A percentile compares a stretch with the other conserved stretches of the same genome.
Evolutionary conservation across 2,113 vertebrate genomes (phyloP).

Genomic region (Poeciliopsis turrubarensis): DNA sequence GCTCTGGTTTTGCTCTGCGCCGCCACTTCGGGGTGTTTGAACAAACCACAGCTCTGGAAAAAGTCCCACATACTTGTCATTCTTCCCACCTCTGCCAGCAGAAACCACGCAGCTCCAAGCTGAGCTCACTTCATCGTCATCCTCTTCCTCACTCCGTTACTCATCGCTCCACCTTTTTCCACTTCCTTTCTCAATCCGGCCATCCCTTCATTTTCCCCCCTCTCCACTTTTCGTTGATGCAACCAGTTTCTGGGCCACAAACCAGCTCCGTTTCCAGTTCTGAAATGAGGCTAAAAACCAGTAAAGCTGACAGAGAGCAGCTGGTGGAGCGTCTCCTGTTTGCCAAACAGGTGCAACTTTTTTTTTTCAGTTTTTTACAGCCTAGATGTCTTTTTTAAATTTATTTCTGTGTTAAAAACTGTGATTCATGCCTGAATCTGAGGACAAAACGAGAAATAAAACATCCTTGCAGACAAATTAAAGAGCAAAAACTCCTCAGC

Average conservation of each 20-base stretch:
- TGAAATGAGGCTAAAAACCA: not conserved
- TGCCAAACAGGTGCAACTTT: not conserved
- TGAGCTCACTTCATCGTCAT: conserved; percentile 5
- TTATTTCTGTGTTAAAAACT: not conserved
- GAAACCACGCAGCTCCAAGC: conserved; percentile 17
- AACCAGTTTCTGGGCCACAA: conserved; percentile 26
- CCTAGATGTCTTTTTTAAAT: not conserved
- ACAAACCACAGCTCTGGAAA: conserved; percentile 77
- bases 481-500: too few species aligned
- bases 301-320: not conserved
- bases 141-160: conserved; percentile 34
- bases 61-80: conserved; percentile 81
- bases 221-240: conserved; percentile 8
- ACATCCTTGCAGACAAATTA: too few species aligned
- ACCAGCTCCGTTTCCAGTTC: conserved; percentile 31
- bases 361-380: not conserved
- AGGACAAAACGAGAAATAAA: not conserved
- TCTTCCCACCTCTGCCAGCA: conserved; percentile 69
- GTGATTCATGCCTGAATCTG: not conserved
- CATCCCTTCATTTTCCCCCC: conserved; percentile 5
- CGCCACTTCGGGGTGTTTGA: conserved; percentile 35
- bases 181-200: not conserved
- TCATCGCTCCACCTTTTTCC: conserved; percentile 24
- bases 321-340: not conserved
- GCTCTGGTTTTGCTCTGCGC: not conserved